A percentile compares a stretch with the other conserved stretches of the same genome.
These are phyloP conservation scores for Drosophila kurseongensis DNA, from an alignment of 1,140 invertebrate species.

Conservation along the genomic window DNA sequence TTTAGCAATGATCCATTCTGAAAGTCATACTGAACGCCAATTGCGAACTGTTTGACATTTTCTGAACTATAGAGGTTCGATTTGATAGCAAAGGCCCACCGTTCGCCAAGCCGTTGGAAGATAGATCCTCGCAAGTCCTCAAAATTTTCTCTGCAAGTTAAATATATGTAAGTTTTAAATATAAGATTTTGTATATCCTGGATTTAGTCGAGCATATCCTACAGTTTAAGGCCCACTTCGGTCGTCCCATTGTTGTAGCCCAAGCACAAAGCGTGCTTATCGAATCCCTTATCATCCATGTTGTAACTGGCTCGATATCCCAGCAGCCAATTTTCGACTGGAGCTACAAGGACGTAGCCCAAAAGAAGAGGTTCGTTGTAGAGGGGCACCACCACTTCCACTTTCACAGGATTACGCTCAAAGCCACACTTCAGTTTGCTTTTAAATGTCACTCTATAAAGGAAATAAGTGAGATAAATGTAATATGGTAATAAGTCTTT, in stretches of 20 bases:
- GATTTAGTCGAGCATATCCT: not conserved
- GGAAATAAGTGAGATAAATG: not conserved
- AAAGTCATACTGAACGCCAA: slow-evolving; percentile 52
- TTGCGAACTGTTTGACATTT: slow-evolving; percentile 6
- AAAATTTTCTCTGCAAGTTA: slow-evolving; percentile 48
- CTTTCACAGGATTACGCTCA: slow-evolving; percentile 27
- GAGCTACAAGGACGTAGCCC: slow-evolving; percentile 36
- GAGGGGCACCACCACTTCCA: slow-evolving; percentile 45
- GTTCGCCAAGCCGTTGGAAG: slow-evolving; percentile 46
- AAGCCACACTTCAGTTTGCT: slow-evolving; percentile 24
- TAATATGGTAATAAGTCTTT: not conserved
- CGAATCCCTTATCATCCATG: slow-evolving; percentile 16
- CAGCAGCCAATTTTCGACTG: slow-evolving; percentile 16
- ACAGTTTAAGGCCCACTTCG: slow-evolving; percentile 51
- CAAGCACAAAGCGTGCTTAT: slow-evolving; percentile 43
- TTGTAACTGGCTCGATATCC: slow-evolving; percentile 50
- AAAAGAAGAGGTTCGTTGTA: slow-evolving; percentile 17
- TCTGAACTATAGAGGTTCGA: slow-evolving; percentile 28
- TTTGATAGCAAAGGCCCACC: slow-evolving; percentile 44
- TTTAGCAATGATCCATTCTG: slow-evolving; percentile 39
- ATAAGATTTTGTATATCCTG: not conserved
- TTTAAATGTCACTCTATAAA: not conserved
- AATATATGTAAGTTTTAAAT: not conserved
- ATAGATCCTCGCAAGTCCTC: slow-evolving; percentile 47
- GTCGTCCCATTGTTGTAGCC: slow-evolving; percentile 38